These are phyloP conservation scores for Watsonalla binaria DNA, from an alignment of 2,888 invertebrate genomes.

Conservation along the genomic window DNA sequence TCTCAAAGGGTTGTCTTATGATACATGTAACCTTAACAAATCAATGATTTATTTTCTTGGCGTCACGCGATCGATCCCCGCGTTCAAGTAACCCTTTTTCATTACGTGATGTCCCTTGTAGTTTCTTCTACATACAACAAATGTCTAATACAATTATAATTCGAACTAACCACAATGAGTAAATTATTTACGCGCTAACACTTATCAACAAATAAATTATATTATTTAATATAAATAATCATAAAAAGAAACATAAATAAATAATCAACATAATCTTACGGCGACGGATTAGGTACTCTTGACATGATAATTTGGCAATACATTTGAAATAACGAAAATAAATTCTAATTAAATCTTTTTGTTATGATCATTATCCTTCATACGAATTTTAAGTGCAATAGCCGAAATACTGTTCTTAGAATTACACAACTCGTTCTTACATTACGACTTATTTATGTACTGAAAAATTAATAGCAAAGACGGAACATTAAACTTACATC, in stretches of 20 bases:
- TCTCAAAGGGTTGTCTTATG: too few relatives aligned
- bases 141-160: too few relatives aligned
- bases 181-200: neutral
- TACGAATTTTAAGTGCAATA: neutral
- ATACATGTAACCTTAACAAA: too few relatives aligned
- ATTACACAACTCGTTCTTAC: conserved; percentile 1
- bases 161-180: neutral
- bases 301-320: neutral
- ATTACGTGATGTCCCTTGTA: too few relatives aligned
- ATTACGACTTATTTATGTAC: neutral
- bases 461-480: conserved; percentile 1
- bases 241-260: neutral
- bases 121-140: too few relatives aligned
- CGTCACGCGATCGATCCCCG: too few relatives aligned
- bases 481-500: conserved; percentile 1
- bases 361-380: neutral
- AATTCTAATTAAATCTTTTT: too few relatives aligned
- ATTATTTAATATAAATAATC: neutral
- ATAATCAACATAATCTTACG: neutral
- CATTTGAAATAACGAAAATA: neutral
- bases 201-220: neutral
- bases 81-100: too few relatives aligned
- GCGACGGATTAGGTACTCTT: neutral
- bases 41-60: too few relatives aligned
- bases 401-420: neutral